These are phyloP conservation scores for Phalangium opilio DNA, from an alignment of 2,888 invertebrate genomes.

Conservation along the genomic window DNA sequence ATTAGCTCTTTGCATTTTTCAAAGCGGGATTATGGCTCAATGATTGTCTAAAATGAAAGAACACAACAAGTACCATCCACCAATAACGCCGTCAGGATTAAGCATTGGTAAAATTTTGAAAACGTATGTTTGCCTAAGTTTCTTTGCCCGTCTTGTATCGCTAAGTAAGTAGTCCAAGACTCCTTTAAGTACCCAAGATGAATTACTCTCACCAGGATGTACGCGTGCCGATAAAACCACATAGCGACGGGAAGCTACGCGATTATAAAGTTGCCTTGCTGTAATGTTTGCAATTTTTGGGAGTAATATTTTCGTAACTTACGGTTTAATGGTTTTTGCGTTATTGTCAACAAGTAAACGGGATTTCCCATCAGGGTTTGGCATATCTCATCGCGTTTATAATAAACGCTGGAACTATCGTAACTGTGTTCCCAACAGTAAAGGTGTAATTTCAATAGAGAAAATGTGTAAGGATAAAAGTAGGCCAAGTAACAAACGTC, in stretches of 20 bases:
- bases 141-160: slow-evolving; percentile 40
- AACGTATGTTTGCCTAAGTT: slow-evolving; percentile 51
- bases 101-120: slow-evolving; percentile 80
- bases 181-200: slow-evolving; percentile 75
- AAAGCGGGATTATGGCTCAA: too few species aligned
- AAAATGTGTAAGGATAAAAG: slow-evolving; percentile 68
- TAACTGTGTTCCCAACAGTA: slow-evolving; percentile 40
- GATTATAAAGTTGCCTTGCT: too few species aligned
- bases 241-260: slow-evolving; percentile 16
- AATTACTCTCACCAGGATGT: slow-evolving; percentile 75
- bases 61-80: slow-evolving; percentile 72
- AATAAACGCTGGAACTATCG: slow-evolving; percentile 40
- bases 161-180: slow-evolving; percentile 49
- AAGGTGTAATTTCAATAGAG: slow-evolving; percentile 50
- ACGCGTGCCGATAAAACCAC: slow-evolving; percentile 62
- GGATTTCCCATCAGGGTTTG: slow-evolving; percentile 54
- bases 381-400: slow-evolving; percentile 50
- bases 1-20: too few species aligned
- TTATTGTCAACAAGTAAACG: slow-evolving; percentile 58
- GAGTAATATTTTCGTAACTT: too few species aligned
- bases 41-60: too few species aligned
- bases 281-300: too few species aligned
- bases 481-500: slow-evolving; percentile 75
- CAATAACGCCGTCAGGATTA: slow-evolving; percentile 73
- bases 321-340: slow-evolving; percentile 27